Evolutionary conservation across 1,140 invertebrate species (phyloP), one percentile per base, ranked within the genome.

Genomic region (Drosophila tani): DNA sequence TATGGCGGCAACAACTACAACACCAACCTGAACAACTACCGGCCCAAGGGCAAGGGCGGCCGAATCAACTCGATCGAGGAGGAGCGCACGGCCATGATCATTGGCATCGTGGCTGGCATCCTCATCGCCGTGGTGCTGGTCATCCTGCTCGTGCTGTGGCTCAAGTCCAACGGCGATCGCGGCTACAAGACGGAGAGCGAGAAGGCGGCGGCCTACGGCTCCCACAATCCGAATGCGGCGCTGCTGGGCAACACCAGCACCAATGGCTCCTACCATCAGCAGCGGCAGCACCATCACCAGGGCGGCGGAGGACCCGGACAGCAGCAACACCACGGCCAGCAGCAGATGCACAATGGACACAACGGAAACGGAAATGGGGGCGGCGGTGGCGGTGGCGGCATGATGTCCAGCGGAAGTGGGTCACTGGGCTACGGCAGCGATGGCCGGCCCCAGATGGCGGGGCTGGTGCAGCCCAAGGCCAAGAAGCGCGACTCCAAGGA

Each of bases 171-270:
- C 49, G 95, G 97, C 15, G 97, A 98, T 91, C 95, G 96, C 14
- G 96, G 96, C 17, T 99, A 98, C 92, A 99, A 98, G 93, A 96
- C 98, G 40, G 97, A 98, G 79, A 97, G 98, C 86, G 96, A 95
- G 75, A 97, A 97, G 91, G 95, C 94, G 21, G 96, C 95, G 83
- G 93, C 94, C 70, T 93, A 93, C 58, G 94, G 95, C 3, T 96
- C 96, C 66, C 96, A 96, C 41, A 96, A 96, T 41, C 96, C 95
- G 75, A 96, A 96, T 3, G 96, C 96, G 0, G 93, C 97, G 6
- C 93, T 97, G 2, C 95, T 96, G 14, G 92, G 91, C 29, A 92
- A 95, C 94, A 85, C 94, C 93, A 94, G 94, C 93, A 92, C 79
- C 35, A 83, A 92, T 32, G 84, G 91, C 29, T 92, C 91, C 9